Evolutionary conservation across 1,140 invertebrate genomes (phyloP).

Genomic region (Medauroidea extradentata): DNA sequence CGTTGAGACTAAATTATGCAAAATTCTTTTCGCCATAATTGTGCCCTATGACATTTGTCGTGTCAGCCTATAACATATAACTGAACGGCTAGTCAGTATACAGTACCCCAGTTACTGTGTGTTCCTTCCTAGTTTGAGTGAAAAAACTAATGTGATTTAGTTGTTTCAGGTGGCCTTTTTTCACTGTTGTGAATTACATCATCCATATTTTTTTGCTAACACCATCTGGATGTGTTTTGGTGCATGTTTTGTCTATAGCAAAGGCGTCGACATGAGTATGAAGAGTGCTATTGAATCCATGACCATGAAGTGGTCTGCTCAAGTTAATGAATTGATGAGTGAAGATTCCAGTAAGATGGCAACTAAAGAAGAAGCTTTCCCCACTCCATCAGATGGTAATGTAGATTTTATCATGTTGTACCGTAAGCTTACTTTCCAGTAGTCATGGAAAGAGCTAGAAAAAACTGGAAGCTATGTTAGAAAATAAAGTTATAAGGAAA

Average conservation of each 20-base stretch:
- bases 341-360: constrained; percentile 68
- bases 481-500: no score
- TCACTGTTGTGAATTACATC: neutral
- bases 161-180: no score
- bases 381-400: constrained; percentile 3
- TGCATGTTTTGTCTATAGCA: neutral
- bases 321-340: constrained; percentile 87
- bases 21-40: no score
- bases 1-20: no score
- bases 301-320: constrained; percentile 91
- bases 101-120: no score
- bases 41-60: no score
- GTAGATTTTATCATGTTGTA: neutral
- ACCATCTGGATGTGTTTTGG: neutral
- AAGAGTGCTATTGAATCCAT: constrained; percentile 92
- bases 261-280: constrained; percentile 70
- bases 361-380: neutral
- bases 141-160: no score
- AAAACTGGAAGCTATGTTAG: no score
- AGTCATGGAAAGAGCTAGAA: no score
- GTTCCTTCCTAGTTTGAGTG: no score
- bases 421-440: neutral
- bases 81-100: no score
- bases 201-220: neutral
- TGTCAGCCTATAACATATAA: no score